Evolutionary conservation across 2,113 vertebrate species (phyloP).

Genomic region (Chaetura pelagica): DNA sequence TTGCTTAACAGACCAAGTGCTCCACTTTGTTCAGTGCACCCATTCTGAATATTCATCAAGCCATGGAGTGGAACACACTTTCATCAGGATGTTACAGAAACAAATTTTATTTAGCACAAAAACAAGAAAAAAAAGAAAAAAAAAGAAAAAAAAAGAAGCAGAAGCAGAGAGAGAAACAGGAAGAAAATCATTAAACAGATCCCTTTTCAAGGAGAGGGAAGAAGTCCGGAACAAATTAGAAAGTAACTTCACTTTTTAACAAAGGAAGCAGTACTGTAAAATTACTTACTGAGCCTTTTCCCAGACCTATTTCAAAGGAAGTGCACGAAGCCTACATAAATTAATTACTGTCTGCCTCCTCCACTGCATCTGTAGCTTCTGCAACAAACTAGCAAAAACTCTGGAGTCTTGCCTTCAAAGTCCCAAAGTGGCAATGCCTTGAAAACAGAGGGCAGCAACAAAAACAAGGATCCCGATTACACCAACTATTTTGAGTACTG

Average conservation of each 20-base stretch:
- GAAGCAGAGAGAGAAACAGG: background rate
- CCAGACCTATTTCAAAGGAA: background rate
- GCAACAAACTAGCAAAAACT: background rate
- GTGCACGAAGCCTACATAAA: background rate
- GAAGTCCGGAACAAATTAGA: background rate
- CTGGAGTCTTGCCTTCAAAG: background rate
- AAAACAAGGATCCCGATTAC: background rate
- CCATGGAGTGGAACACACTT: background rate
- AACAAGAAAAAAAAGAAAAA: rapidly evolving
- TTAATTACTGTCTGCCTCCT: background rate
- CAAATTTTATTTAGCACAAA: constrained; percentile 15
- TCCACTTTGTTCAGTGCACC: background rate
- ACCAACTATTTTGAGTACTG: background rate
- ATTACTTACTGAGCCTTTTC: background rate
- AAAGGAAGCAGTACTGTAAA: background rate
- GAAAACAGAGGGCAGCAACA: background rate
- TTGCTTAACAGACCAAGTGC: constrained; percentile 31
- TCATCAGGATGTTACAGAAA: background rate
- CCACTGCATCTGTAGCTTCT: background rate
- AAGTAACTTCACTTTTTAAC: background rate
- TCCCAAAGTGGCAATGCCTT: background rate
- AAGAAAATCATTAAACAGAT: background rate
- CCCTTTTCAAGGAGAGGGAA: background rate
- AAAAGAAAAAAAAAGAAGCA: no score
- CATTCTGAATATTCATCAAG: constrained; percentile 53